These are phyloP conservation scores for Cirrhinus mrigala DNA, from an alignment of 2,797 vertebrate species.

Conservation along the genomic window DNA sequence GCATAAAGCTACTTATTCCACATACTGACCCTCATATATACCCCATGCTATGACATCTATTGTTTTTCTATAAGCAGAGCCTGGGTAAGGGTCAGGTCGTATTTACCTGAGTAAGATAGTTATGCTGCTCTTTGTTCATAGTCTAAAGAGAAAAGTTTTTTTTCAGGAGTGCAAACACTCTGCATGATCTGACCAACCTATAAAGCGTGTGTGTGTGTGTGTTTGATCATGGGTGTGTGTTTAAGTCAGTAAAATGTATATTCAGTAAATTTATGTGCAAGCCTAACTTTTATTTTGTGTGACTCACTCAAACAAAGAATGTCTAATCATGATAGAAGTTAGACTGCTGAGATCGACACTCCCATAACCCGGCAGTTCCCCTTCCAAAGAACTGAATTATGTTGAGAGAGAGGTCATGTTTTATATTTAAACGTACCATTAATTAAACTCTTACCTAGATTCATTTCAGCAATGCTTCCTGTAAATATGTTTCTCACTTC, in stretches of 20 bases:
- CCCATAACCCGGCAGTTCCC: background rate
- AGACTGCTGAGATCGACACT: background rate
- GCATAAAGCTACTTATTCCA: background rate
- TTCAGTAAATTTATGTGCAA: background rate
- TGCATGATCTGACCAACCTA: conserved; percentile 18
- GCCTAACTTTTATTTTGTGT: background rate
- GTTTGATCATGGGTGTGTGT: conserved; percentile 33
- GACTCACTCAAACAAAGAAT: background rate
- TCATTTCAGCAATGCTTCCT: background rate
- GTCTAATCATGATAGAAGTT: background rate
- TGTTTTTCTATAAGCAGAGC: conserved; percentile 25
- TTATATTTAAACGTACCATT: background rate
- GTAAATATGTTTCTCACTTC: background rate
- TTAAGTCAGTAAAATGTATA: background rate
- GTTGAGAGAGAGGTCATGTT: background rate
- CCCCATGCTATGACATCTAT: background rate
- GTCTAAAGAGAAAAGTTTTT: conserved; percentile 24
- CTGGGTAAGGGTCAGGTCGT: conserved; percentile 36
- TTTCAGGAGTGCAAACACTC: conserved; percentile 1
- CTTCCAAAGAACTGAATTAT: background rate
- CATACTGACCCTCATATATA: conserved; percentile 9
- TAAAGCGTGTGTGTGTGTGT: background rate
- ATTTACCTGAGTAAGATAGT: conserved; percentile 20
- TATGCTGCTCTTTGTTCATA: conserved; percentile 28
- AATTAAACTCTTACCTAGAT: background rate